A percentile compares a stretch with the other conserved stretches of the same genome.
phyloP scores from a whole-genome alignment of 92 coral and sea anemone species.

The Galaxea fascicularis region DNA sequence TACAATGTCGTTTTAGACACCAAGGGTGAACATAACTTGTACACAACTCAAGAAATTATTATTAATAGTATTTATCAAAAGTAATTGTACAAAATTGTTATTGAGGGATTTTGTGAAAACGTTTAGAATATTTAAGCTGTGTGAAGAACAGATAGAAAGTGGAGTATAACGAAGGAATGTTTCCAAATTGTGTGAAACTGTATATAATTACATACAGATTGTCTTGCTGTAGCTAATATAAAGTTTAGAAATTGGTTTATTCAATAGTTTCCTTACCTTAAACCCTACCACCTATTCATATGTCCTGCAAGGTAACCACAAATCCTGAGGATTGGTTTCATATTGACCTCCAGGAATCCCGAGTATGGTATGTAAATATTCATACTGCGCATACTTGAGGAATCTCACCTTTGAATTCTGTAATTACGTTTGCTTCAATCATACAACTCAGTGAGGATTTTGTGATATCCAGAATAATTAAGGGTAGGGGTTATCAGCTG shows the following conservation, averaged over 20 bases:
- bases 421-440: no score
- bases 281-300: background rate
- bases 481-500: no score
- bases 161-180: constrained; percentile 6
- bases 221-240: background rate
- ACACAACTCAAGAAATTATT: constrained; percentile 29
- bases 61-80: constrained; percentile 40
- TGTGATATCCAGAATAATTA: no score
- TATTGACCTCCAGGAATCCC: background rate
- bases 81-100: constrained; percentile 33
- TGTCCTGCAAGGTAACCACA: background rate
- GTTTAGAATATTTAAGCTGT: constrained; percentile 14
- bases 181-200: constrained; percentile 1
- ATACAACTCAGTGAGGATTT: no score
- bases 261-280: background rate
- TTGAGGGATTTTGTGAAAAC: constrained; percentile 34
- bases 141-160: background rate
- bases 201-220: background rate
- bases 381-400: no score
- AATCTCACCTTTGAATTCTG: no score
- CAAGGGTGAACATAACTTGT: background rate
- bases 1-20: background rate
- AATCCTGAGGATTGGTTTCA: background rate
- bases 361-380: background rate
- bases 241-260: constrained; percentile 8